Evolutionary conservation across 2,888 invertebrate genomes (phyloP).

Genomic region (Drosophila atripex): DNA sequence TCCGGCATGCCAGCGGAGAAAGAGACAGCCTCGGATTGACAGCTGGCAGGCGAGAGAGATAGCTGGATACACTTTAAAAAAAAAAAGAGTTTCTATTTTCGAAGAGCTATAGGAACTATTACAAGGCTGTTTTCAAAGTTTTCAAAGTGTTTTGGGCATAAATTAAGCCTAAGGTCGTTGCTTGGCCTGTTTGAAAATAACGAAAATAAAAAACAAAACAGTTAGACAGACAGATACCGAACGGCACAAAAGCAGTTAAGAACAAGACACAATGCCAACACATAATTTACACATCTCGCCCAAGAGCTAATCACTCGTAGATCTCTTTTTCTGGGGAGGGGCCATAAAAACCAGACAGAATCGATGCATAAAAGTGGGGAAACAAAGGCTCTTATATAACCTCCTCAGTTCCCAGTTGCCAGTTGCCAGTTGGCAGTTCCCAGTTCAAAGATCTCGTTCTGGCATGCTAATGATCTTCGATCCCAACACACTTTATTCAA

Average conservation of each 20-base stretch:
- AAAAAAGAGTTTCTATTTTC: constrained; percentile 21
- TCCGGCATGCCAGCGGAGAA: constrained; percentile 58
- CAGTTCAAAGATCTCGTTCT: constrained; percentile 5
- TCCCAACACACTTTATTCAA: constrained; percentile 12
- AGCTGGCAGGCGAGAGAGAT: constrained; percentile 29
- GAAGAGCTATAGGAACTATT: constrained; percentile 57
- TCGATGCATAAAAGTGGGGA: constrained; percentile 30
- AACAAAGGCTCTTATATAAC: constrained; percentile 30
- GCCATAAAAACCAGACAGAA: constrained; percentile 31
- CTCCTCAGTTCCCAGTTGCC: constrained; percentile 6
- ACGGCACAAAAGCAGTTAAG: constrained; percentile 74
- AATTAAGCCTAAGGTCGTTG: constrained; percentile 70
- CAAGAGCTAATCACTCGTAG: constrained; percentile 30
- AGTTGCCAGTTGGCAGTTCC: too few species aligned
- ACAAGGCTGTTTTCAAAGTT: constrained; percentile 58
- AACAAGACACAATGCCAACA: constrained; percentile 55
- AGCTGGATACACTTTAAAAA: constrained; percentile 4
- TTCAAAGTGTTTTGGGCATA: constrained; percentile 54
- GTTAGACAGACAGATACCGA: constrained; percentile 55
- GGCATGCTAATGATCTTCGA: constrained; percentile 41
- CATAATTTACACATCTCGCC: constrained; percentile 45
- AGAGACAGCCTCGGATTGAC: constrained; percentile 37
- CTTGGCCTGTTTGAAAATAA: constrained; percentile 25
- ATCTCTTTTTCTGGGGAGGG: constrained; percentile 18
- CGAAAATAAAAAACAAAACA: constrained; percentile 42